Conservation (phyloP, 2,113 vertebrate species). For the Lepisosteus oculatus region DNA sequence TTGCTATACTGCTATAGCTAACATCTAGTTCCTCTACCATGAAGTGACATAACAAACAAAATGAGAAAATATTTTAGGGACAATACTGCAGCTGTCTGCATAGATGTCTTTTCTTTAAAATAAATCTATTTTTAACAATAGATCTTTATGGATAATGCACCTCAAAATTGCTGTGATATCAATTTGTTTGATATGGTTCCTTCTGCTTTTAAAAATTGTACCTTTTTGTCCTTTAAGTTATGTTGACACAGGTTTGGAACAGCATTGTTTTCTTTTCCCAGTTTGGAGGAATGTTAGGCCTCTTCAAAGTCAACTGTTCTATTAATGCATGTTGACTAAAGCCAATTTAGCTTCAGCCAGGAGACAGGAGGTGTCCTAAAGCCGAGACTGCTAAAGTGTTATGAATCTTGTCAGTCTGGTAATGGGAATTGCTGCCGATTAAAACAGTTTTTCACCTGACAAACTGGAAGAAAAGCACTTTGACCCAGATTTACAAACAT, state of each 20-base stretch:
- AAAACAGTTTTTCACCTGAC: slow-evolving; percentile 40
- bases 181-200: not conserved
- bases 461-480: slow-evolving; percentile 29
- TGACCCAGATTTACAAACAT: slow-evolving; percentile 29
- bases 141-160: not conserved
- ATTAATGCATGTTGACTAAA: slow-evolving; percentile 57
- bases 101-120: no score
- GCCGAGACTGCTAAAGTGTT: slow-evolving; percentile 39
- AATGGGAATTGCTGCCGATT: slow-evolving; percentile 50
- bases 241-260: not conserved
- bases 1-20: no score
- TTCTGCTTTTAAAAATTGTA: not conserved
- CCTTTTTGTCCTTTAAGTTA: not conserved
- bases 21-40: no score
- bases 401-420: slow-evolving; percentile 53
- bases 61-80: no score
- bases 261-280: not conserved
- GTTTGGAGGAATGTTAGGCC: not conserved
- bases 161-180: not conserved
- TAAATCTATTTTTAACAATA: no score
- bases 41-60: no score
- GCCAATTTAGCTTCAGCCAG: slow-evolving; percentile 55
- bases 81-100: no score
- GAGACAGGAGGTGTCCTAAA: slow-evolving; percentile 29
- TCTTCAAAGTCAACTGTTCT: slow-evolving; percentile 53